Evolutionary conservation across 2,797 vertebrate genomes (phyloP).

Genomic region (Chelon auratus): DNA sequence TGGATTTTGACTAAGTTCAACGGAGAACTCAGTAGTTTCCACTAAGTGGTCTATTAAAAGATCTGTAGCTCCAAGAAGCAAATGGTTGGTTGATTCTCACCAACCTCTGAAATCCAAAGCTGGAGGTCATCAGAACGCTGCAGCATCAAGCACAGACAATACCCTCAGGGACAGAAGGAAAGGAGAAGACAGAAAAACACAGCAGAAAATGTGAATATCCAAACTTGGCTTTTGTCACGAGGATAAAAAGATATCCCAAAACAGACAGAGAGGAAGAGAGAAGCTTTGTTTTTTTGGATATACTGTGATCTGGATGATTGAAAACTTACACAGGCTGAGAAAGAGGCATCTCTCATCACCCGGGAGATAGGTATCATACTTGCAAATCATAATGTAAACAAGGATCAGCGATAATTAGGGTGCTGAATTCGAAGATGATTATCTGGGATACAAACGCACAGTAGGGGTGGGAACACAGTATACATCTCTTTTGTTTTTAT

Average conservation of each 20-base stretch:
- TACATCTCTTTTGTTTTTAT: constrained; percentile 36
- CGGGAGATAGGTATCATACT: constrained; percentile 13
- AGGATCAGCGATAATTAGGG: constrained; percentile 48
- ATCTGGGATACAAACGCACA: constrained; percentile 29
- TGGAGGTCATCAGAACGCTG: too few species aligned
- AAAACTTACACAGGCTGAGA: neutral
- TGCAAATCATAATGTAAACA: constrained; percentile 48
- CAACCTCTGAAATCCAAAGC: too few species aligned
- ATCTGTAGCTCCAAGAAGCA: too few species aligned
- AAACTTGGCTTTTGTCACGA: too few species aligned
- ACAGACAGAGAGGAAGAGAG: neutral
- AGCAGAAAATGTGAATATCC: too few species aligned
- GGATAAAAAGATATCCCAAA: too few species aligned
- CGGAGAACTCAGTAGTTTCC: neutral
- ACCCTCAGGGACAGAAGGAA: too few species aligned
- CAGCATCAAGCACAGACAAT: too few species aligned
- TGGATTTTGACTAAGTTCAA: constrained; percentile 23
- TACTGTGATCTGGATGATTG: too few species aligned
- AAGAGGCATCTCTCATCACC: constrained; percentile 16
- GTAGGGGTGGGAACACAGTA: constrained; percentile 6
- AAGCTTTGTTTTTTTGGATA: neutral
- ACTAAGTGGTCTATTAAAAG: too few species aligned
- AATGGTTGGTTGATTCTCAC: too few species aligned
- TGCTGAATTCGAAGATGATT: constrained; percentile 44
- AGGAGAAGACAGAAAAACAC: too few species aligned